Percentiles rank a stretch among this genome's conserved stretches.
phyloP scores from a whole-genome alignment of 2,797 vertebrate genomes.

The Macropodus opercularis region DNA sequence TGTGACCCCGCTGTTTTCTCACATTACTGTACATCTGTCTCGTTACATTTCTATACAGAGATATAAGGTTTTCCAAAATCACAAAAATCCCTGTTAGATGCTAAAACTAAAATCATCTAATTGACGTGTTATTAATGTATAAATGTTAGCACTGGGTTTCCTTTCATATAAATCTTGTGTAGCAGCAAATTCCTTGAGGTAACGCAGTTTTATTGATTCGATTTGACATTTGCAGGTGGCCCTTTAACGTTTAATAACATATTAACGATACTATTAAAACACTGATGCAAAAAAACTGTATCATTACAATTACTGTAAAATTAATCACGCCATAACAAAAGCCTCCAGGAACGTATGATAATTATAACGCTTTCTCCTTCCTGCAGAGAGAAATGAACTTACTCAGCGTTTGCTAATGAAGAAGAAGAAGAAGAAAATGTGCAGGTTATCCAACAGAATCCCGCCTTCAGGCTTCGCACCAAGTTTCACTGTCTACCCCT shows the following conservation, averaged over 20 bases:
- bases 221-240: background rate
- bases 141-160: no score
- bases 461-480: slow-evolving; percentile 28
- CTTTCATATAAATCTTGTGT: no score
- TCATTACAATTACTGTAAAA: slow-evolving; percentile 29
- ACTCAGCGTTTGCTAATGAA: slow-evolving; percentile 42
- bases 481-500: slow-evolving; percentile 32
- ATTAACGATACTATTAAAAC: background rate
- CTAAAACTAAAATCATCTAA: no score
- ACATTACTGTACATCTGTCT: no score
- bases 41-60: no score
- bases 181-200: no score
- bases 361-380: slow-evolving; percentile 29
- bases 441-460: slow-evolving; percentile 34
- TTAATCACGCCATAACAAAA: slow-evolving; percentile 2
- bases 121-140: no score
- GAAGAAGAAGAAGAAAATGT: slow-evolving; percentile 19
- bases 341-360: slow-evolving; percentile 14
- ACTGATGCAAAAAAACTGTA: slow-evolving; percentile 8
- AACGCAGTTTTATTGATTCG: background rate
- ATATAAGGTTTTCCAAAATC: no score
- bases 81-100: no score
- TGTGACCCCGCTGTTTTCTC: no score
- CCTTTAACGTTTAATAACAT: background rate
- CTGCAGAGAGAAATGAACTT: slow-evolving; percentile 16